Percentiles rank a stretch among this genome's conserved stretches.
These are phyloP conservation scores for Laticauda colubrina DNA, from an alignment of 2,113 vertebrate genomes.

Conservation along the genomic window DNA sequence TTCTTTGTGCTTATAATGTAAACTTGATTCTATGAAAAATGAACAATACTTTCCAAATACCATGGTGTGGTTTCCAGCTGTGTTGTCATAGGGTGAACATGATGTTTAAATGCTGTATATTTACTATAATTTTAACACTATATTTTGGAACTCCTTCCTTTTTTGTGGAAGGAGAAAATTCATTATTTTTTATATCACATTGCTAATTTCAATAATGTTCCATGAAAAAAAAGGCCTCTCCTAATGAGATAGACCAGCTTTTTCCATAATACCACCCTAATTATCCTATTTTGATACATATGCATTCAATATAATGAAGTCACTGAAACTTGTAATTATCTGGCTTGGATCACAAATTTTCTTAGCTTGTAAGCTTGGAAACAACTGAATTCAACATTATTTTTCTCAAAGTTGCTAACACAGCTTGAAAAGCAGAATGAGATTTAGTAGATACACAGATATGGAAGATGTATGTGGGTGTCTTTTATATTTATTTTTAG, in stretches of 20 bases:
- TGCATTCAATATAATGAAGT: not conserved
- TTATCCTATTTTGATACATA: not conserved
- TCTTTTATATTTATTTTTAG: not conserved
- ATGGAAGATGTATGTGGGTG: too few relatives aligned
- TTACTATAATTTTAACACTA: not conserved
- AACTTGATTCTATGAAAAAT: not conserved
- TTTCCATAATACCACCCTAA: not conserved
- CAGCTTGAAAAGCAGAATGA: not conserved
- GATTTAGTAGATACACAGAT: not conserved
- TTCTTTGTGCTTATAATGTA: not conserved
- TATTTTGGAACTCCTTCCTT: not conserved
- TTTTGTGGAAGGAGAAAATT: conserved; percentile 6
- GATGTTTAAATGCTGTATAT: not conserved
- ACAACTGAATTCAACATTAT: not conserved
- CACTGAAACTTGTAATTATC: not conserved
- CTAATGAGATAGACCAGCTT: not conserved
- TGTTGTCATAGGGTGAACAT: not conserved
- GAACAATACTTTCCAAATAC: not conserved
- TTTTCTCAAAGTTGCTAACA: not conserved
- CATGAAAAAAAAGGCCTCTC: not conserved
- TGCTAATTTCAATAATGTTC: not conserved
- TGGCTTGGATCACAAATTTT: not conserved
- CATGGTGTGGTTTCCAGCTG: not conserved
- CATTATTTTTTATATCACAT: not conserved
- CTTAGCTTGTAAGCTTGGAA: not conserved